Base-by-base conservation (phyloP, 2,797 vertebrate genomes). In the Carapus acus region DNA sequence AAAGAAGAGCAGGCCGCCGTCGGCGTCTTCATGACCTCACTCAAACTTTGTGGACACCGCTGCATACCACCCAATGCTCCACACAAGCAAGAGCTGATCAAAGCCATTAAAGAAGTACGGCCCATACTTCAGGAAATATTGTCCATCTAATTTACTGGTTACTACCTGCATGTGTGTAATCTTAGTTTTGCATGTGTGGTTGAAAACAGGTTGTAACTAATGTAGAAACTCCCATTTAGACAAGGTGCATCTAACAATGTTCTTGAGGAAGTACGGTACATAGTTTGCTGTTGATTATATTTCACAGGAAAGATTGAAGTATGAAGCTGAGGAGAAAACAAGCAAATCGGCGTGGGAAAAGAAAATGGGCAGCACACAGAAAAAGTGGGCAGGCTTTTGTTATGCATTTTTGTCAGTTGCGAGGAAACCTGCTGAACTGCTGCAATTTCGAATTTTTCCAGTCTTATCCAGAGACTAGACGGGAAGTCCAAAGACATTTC, bases 401-500 rank as follows among this genome's bases (percentile, higher is more conserved):
- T 9, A 17, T 4, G 21, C 18, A 3, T 36, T 49, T 14, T 49
- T 39, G 7, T 23, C 52, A 7, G 48, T 12, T 6, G 4, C 8
- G 42, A 20, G n/a, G 18, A 45, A 36, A 49, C 21, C 12, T 36
- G 34, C 14, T 4, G 4, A 36, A n/a, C 34, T 7, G 31, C 47
- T 24, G 20, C 22, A 13, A 1, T 1, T 59, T 41, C 7, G 51
- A 4, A 11, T 13, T 9, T 45, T 50, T 1, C 41, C 79, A 99
- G 96, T 81, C 91, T 99, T 43, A 90, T 97, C 78, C 94, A 96
- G 82, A 91, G 96, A 54, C 83, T 99, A 22, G 92, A 98, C 44
- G 86, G 88, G 60, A 98, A 94, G 78, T 94, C 93, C 48, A 98
- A 96, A 83, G 94, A 97, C 74, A 94, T 99, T 80, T 99, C 96